Evolutionary conservation across 2,113 vertebrate species (phyloP).

Genomic region (Ictidomys tridecemlineatus): DNA sequence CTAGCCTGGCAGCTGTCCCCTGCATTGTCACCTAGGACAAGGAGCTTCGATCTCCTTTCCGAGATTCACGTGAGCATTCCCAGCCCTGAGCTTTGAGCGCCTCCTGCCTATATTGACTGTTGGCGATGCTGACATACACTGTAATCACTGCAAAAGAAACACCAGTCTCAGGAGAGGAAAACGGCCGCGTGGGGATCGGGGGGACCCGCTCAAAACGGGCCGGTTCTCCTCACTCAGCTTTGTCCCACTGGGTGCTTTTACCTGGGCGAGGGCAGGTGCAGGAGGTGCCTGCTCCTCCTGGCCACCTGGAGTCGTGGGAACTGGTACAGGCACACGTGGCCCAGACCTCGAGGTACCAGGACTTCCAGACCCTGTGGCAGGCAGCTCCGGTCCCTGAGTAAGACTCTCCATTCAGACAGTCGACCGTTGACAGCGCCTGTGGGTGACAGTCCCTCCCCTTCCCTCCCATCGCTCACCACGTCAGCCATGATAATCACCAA

Average conservation of each 20-base stretch:
- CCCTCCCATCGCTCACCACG: constrained; percentile 78
- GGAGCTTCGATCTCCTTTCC: constrained; percentile 45
- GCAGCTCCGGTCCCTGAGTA: constrained; percentile 59
- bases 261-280: background rate
- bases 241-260: background rate
- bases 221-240: constrained; percentile 51
- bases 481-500: background rate
- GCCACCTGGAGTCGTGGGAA: background rate
- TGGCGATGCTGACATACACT: constrained; percentile 60
- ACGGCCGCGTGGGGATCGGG: background rate
- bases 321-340: background rate
- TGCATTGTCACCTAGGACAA: background rate
- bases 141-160: constrained; percentile 84
- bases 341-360: background rate
- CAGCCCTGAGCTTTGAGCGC: constrained; percentile 22
- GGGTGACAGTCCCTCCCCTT: constrained; percentile 67
- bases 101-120: constrained; percentile 55
- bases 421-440: constrained; percentile 76
- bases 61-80: constrained; percentile 60
- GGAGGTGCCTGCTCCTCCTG: background rate
- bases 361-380: constrained; percentile 14
- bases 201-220: constrained; percentile 54
- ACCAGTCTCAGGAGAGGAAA: constrained; percentile 58
- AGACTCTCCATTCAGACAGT: constrained; percentile 41
- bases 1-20: background rate